phyloP scores from a whole-genome alignment of 2,888 invertebrate species.

The Cylindroiulus punctatus region DNA sequence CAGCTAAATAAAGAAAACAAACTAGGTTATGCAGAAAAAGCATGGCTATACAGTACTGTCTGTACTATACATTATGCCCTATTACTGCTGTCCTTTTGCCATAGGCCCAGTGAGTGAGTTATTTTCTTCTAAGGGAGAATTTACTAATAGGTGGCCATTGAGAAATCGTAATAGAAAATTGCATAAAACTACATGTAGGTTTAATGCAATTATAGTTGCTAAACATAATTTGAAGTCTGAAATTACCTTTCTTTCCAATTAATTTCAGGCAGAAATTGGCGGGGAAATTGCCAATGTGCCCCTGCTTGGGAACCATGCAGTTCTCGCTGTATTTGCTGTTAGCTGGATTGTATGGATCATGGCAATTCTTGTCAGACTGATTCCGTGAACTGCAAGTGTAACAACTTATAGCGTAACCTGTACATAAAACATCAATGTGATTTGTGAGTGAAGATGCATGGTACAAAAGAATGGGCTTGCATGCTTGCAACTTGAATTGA shows the following conservation, averaged over 20 bases:
- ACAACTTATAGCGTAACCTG: constrained; percentile 66
- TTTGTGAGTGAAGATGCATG: neutral
- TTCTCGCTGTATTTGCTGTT: constrained; percentile 65
- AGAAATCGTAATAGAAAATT: no score
- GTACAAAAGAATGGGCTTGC: neutral
- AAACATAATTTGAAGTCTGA: no score
- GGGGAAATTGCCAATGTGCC: constrained; percentile 69
- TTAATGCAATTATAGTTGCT: no score
- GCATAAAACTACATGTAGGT: no score
- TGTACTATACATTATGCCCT: no score
- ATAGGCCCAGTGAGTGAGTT: no score
- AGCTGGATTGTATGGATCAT: constrained; percentile 70
- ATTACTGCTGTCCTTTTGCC: no score
- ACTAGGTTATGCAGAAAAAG: no score
- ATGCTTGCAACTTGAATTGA: neutral
- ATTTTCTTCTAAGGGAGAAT: no score
- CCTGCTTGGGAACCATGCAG: constrained; percentile 69
- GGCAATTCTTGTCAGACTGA: constrained; percentile 67
- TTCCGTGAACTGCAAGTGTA: constrained; percentile 69
- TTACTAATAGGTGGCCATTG: no score
- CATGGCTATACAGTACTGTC: no score
- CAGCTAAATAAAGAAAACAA: no score
- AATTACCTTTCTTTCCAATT: constrained; percentile 67
- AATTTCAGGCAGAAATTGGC: constrained; percentile 71
- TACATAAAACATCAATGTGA: neutral